Evolutionary conservation across 2,888 invertebrate species (phyloP), one percentile per base, ranked within the genome.

Genomic region (Euspilapteryx auroguttella): DNA sequence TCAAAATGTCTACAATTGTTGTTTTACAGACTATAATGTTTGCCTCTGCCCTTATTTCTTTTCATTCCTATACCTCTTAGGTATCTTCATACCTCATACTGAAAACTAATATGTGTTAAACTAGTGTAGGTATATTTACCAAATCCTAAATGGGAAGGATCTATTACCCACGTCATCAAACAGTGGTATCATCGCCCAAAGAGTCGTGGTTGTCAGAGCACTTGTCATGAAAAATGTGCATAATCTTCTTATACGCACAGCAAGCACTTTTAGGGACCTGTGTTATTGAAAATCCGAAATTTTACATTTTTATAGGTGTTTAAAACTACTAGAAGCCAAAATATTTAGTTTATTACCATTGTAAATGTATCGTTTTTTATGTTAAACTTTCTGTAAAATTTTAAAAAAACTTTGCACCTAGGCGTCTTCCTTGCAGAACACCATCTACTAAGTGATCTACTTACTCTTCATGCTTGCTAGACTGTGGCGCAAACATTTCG

Each of bases 101-200:
- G 7, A 12, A 5, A 23, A 3, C 12, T 17, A 5, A 10, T 21
- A 31, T n/a, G n/a, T n/a, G n/a, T n/a, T n/a, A n/a, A n/a, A n/a
- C n/a, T n/a, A n/a, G n/a, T n/a, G n/a, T n/a, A n/a, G n/a, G n/a
- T n/a, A n/a, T n/a, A n/a, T n/a, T 54, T 46, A 65, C 71, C 73
- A 71, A 34, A 71, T 66, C 33, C 49, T 54, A 29, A 69, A 71
- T 5, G 71, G 73, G 30, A 68, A 69, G 0, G 45, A 46, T 30
- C 59, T 49, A 12, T 12, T 24, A 2, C 43, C 45, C 4, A 47
- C 57, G 2, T 38, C 42, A 14, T 68, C 63, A 4, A 69, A 51
- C 8, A 69, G 34, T 1, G 73, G 73, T 30, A 62, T 55, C 32
- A 61, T 41, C 2, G 54, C 61, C 73, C 73, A 73, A 12, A 68